Percentiles rank a stretch among this genome's conserved stretches.
Conservation (phyloP, 2,797 vertebrate species). For the Hoplostethus atlanticus region DNA sequence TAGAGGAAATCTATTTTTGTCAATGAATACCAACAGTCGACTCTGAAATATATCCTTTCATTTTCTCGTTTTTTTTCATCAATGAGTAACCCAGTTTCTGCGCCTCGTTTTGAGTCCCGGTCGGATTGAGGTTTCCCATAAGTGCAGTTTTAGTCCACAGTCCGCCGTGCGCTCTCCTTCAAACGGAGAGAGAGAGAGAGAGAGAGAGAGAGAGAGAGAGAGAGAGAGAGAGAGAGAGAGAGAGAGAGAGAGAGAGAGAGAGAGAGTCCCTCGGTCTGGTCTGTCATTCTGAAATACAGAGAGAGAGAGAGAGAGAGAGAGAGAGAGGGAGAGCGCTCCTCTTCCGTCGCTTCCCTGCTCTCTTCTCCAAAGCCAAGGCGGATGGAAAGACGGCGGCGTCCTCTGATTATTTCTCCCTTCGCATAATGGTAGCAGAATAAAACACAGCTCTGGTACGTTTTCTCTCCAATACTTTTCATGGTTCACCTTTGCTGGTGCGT, state of each 20-base stretch:
- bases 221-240: constrained; percentile 37
- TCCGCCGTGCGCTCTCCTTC: constrained; percentile 39
- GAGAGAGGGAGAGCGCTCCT: constrained; percentile 43
- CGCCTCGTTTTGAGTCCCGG: constrained; percentile 11
- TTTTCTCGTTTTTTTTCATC: background rate
- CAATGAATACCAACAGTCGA: constrained; percentile 1
- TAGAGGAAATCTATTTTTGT: constrained; percentile 4
- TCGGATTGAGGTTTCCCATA: constrained; percentile 21
- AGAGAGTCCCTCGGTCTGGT: background rate
- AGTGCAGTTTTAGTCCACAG: constrained; percentile 45
- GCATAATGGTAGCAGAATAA: constrained; percentile 68
- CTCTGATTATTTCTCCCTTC: constrained; percentile 43
- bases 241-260: constrained; percentile 2
- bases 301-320: constrained; percentile 26
- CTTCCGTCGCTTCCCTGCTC: constrained; percentile 50
- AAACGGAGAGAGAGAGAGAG: constrained; percentile 24
- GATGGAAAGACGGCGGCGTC: constrained; percentile 49
- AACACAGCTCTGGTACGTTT: constrained; percentile 57
- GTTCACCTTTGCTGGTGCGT: constrained; percentile 17
- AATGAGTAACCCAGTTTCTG: constrained; percentile 33
- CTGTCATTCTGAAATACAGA: background rate
- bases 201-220: constrained; percentile 46
- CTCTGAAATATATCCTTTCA: background rate
- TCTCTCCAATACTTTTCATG: constrained; percentile 59
- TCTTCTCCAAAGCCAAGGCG: constrained; percentile 61